A percentile compares a stretch with the other conserved stretches of the same genome.
These are phyloP conservation scores for Piaya cayana DNA, from an alignment of 2,113 vertebrate species.

Conservation along the genomic window DNA sequence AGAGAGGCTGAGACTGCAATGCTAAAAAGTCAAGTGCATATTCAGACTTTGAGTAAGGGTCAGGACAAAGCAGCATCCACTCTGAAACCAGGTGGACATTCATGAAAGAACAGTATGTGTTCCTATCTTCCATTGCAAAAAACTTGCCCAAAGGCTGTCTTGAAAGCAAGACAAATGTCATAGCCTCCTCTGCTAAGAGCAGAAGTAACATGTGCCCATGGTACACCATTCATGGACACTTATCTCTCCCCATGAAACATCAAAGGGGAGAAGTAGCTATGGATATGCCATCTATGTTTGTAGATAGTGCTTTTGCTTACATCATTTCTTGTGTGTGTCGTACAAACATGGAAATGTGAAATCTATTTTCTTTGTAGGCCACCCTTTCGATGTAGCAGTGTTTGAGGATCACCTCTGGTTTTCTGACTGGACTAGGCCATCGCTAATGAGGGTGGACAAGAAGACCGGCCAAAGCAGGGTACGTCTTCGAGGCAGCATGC, in stretches of 20 bases:
- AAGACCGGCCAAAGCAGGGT: constrained; percentile 80
- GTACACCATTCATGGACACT: accelerated
- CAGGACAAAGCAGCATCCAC: neutral
- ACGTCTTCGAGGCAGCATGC: constrained; percentile 80
- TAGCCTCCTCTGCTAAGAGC: neutral
- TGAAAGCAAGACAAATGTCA: neutral
- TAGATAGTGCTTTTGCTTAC: neutral
- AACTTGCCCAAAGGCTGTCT: neutral
- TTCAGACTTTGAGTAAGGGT: neutral
- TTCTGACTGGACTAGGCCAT: constrained; percentile 82
- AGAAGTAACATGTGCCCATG: accelerated
- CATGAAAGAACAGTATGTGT: neutral
- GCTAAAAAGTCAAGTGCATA: neutral
- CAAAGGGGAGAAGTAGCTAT: neutral
- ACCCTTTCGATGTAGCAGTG: constrained; percentile 84
- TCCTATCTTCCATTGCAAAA: neutral
- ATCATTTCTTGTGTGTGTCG: neutral
- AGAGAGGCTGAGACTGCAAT: neutral
- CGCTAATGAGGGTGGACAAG: constrained; percentile 85
- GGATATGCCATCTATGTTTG: neutral
- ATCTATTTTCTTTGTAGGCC: constrained; percentile 73
- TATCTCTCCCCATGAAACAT: neutral
- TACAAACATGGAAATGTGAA: neutral
- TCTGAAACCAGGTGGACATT: neutral
- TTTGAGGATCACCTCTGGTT: constrained; percentile 92